Evolutionary conservation across 2,888 invertebrate species (phyloP), one percentile per base, ranked within the genome.

Genomic region (Lysandra coridon): DNA sequence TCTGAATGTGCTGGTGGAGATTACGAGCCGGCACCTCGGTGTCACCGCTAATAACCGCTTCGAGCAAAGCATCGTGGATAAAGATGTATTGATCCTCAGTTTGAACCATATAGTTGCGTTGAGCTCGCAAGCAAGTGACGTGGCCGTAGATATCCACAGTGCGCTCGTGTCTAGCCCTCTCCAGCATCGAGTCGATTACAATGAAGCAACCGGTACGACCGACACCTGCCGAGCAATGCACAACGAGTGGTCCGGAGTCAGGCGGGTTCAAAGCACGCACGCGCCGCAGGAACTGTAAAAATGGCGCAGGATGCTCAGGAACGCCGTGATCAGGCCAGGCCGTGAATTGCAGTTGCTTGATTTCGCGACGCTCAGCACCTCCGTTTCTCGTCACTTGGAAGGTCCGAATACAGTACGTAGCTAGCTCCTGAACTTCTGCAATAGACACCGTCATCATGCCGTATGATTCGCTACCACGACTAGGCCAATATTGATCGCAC

Each of bases 311-410:
- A 92, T 99, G 99, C 90, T 99, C 99, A 2, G 99, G 99, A 3
- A 99, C 99, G 1, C 98, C 99, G 88, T 99, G 99, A 92, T 99
- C 99, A 1, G 99, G 99, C 99, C 99, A 99, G 4, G 99, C 99
- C 0, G 99, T 99, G 89, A 99, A 99, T 92, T 99, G 99, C 84
- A 99, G 95, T 89, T 99, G 99, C 86, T 99, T 98, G 79, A 99
- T 97, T 90, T 99, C 99, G 1, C 99, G 96, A 49, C 98, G 96
- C 87, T 99, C 99, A 75, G 96, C 96, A 84, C 96, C 96, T 37
- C 97, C 97, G 85, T 97, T 96, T 73, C 97, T 96, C 81, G 97
- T 97, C 30, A 99, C 95, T 91, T 98, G 98, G 95, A 99, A 99
- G 5, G 99, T 99, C 82, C 99, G 95, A 85, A 99, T 99, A 87